Base-by-base conservation (phyloP, 1,140 invertebrate genomes). In the Probaryconus sp. region DNA sequence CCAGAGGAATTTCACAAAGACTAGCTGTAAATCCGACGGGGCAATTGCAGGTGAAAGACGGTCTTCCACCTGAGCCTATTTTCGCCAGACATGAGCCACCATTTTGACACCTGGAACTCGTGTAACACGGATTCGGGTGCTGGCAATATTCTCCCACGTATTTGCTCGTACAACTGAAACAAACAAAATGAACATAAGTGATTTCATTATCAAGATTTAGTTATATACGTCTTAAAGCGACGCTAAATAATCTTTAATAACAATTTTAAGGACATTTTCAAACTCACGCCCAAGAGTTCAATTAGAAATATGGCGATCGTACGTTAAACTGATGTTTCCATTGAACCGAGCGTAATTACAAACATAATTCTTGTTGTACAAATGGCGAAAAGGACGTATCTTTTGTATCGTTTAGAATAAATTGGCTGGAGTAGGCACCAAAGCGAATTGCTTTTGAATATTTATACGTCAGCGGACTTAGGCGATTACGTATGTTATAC, bases 71-170 rank as follows among this genome's bases (percentile, higher is more conserved):
- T 16, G 88, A 88, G 7, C 91, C 91, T 48, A 92, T 90, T 40
- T 91, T 89, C 13, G 97, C 95, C 55, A 93, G 88, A 85, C 97
- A 98, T 1, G 94, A 94, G 38, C 96, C 97, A 3, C 96, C 96
- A 85, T 99, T 98, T 85, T 97, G 95, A 87, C 95, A 97, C 33
- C 95, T 91, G 7, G 91, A 89, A 3, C 93, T 94, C 38, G 94
- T 96, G 79, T 94, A 91, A 85, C 97, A 99, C 0, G 97, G 97
- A 88, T 98, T 98, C 61, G 92, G 89, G 83, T 96, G 92, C 81
- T 98, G 94, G 82, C 97, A 99, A 88, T 96, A 98, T 84, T 97
- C 95, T 70, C 97, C 97, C 31, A 97, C 94, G 88, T 93, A 97
- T 82, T 93, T 91, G 11, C 94, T 91, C 53, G 95, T 94, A 86